These are phyloP conservation scores for Eupleurogrammus muticus DNA, from an alignment of 2,797 vertebrate genomes.

Conservation along the genomic window DNA sequence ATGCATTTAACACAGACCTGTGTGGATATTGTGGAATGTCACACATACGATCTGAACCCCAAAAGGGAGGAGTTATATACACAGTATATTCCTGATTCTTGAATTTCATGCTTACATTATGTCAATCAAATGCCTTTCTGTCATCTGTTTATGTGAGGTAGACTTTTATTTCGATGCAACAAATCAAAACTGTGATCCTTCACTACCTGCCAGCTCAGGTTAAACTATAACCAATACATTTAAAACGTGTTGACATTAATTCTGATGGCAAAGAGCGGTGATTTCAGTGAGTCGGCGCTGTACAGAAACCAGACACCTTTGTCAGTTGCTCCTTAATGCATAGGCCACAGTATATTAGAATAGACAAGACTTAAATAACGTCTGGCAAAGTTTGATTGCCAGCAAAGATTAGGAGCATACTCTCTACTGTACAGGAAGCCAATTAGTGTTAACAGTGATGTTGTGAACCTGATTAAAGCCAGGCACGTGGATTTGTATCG, in stretches of 20 bases:
- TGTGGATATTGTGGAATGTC: neutral
- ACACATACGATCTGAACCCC: neutral
- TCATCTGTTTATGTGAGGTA: too few species aligned
- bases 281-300: too few species aligned
- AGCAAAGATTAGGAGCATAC: constrained; percentile 50
- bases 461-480: constrained; percentile 69
- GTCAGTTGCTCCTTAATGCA: constrained; percentile 29
- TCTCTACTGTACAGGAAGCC: constrained; percentile 49
- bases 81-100: too few species aligned
- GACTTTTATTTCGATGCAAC: too few species aligned
- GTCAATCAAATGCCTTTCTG: too few species aligned
- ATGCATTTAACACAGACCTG: constrained; percentile 6
- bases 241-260: neutral
- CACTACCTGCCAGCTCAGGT: too few species aligned
- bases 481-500: constrained; percentile 48
- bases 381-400: constrained; percentile 44
- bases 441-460: constrained; percentile 67
- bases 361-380: constrained; percentile 31
- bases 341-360: constrained; percentile 6
- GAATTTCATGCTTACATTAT: too few species aligned
- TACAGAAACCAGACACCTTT: constrained; percentile 26
- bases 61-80: too few species aligned
- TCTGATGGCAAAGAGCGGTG: too few species aligned
- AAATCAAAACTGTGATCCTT: too few species aligned
- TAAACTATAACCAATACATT: neutral